Conservation (phyloP, 2,797 vertebrate species). For the Morelia viridis region DNA sequence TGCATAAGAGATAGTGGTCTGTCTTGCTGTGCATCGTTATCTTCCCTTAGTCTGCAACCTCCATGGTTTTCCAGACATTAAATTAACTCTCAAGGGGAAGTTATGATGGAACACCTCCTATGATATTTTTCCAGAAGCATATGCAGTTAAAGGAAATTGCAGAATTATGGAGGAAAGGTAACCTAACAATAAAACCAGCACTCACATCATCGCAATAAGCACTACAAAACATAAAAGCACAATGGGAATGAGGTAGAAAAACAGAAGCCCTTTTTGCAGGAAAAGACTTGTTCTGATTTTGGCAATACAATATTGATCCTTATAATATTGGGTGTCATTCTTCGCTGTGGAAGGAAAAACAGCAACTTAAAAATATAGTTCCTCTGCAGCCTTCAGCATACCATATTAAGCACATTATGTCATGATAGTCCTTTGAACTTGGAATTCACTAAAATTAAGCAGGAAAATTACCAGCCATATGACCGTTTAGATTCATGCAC, state of each 20-base stretch:
- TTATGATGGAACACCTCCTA: not conserved
- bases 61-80: not conserved
- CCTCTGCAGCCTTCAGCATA: not conserved
- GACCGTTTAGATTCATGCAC: not conserved
- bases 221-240: not conserved
- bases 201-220: not conserved
- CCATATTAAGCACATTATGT: not conserved
- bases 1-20: not conserved
- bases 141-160: not conserved
- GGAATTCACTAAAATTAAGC: not conserved
- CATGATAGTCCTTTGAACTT: not conserved
- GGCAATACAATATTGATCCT: not conserved
- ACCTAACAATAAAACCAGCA: not conserved
- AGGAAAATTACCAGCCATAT: too few relatives aligned
- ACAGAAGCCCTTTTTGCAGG: not conserved
- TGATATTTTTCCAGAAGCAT: not conserved
- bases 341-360: not conserved
- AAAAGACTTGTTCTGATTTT: not conserved
- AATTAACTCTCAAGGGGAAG: not conserved
- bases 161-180: not conserved
- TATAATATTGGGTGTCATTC: not conserved
- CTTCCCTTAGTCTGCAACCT: not conserved
- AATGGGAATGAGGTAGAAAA: not conserved
- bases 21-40: not conserved
- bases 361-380: not conserved